phyloP scores from a whole-genome alignment of 2,797 vertebrate species.

The Enteromius anoplus region DNA sequence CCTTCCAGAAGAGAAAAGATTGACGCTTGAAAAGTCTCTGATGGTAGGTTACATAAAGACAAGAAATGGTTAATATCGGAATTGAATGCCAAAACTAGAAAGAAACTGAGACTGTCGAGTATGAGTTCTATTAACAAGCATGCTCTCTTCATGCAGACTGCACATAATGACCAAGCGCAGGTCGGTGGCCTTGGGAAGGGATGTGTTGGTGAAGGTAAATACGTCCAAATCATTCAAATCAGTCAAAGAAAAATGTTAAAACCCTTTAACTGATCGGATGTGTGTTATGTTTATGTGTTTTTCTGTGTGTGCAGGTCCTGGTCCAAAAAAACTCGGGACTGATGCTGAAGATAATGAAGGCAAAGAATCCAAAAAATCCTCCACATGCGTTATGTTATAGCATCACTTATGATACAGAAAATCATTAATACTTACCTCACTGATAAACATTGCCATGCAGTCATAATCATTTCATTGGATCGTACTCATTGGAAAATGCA shows the following conservation, averaged over 20 bases:
- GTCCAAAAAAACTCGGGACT: background rate
- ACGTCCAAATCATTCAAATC: background rate
- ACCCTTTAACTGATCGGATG: background rate
- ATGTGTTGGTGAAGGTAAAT: background rate
- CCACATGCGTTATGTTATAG: slow-evolving; percentile 63
- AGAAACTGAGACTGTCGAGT: background rate
- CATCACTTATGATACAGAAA: background rate
- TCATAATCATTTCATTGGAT: slow-evolving; percentile 5
- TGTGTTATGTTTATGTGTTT: background rate
- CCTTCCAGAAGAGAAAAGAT: slow-evolving; percentile 62
- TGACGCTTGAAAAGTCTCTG: slow-evolving; percentile 38
- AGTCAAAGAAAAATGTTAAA: too few relatives aligned
- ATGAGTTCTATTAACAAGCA: background rate
- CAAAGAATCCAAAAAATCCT: slow-evolving; percentile 64
- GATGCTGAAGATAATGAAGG: slow-evolving; percentile 34
- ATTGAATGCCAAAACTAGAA: background rate
- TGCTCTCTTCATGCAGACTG: background rate
- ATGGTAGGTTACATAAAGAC: slow-evolving; percentile 21
- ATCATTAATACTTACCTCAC: background rate
- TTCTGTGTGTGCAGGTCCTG: slow-evolving; percentile 56
- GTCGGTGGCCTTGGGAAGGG: background rate
- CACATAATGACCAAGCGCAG: background rate
- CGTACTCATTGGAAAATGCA: background rate
- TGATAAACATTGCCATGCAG: background rate
- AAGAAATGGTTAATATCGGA: background rate